Conservation (phyloP, 1,140 invertebrate species). For the Globodera ellingtonae region DNA sequence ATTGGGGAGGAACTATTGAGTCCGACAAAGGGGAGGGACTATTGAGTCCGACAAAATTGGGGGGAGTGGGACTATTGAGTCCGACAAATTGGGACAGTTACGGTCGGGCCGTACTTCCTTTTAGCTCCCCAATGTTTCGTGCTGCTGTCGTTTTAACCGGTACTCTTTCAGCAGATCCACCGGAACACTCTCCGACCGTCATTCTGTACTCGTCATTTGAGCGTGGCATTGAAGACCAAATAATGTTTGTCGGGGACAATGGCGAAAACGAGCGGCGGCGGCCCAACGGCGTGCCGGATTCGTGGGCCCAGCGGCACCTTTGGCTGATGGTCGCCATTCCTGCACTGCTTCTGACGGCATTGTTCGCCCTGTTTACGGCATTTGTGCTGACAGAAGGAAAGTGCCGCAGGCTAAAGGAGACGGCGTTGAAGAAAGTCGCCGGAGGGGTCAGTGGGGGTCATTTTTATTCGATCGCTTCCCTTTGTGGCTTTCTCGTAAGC, state of each 20-base stretch:
- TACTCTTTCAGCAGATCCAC: no score
- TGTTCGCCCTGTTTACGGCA: not conserved
- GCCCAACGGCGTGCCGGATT: not conserved
- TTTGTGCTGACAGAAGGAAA: not conserved
- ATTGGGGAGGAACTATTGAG: no score
- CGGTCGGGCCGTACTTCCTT: no score
- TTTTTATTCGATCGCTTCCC: no score
- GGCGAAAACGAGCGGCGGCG: no score
- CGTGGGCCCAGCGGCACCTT: not conserved
- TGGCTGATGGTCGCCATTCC: not conserved
- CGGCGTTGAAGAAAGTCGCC: not conserved
- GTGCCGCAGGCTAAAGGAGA: not conserved
- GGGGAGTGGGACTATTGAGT: no score
- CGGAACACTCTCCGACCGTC: not conserved
- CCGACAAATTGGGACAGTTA: no score
- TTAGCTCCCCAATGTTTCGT: no score
- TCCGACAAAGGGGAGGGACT: no score
- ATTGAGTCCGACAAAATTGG: no score
- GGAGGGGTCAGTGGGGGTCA: not conserved
- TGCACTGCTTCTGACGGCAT: not conserved
- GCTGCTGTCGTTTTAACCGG: no score
- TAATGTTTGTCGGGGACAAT: not conserved
- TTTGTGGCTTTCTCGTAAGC: no score
- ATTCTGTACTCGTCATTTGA: not conserved
- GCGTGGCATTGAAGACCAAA: not conserved